phyloP scores from a whole-genome alignment of 2,113 vertebrate genomes.

The Antechinus stuartii region DNA sequence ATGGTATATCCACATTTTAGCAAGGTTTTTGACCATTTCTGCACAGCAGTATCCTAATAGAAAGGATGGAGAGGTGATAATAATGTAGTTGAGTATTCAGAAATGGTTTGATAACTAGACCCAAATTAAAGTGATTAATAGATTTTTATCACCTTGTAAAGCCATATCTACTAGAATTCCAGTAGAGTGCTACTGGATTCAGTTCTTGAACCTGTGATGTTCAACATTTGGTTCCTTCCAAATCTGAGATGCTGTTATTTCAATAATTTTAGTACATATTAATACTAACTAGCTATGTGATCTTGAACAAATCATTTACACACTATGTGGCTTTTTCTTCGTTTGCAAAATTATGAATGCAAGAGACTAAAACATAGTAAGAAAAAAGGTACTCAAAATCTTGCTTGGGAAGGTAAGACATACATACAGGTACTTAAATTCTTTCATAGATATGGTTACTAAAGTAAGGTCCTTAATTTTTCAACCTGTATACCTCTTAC shows the following conservation, averaged over 20 bases:
- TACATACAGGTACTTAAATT: background rate
- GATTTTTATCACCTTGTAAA: background rate
- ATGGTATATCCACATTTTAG: background rate
- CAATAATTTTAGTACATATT: background rate
- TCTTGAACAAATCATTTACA: background rate
- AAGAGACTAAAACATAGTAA: background rate
- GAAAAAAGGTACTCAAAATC: background rate
- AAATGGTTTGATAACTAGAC: background rate
- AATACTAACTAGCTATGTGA: background rate
- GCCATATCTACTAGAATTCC: background rate
- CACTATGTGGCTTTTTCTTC: background rate
- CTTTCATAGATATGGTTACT: background rate
- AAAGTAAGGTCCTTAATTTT: background rate
- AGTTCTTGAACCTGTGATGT: background rate
- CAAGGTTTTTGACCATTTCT: background rate
- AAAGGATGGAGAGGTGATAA: background rate
- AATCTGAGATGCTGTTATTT: background rate
- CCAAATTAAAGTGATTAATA: background rate
- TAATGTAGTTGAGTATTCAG: background rate
- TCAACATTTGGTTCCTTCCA: background rate
- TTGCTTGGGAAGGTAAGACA: background rate
- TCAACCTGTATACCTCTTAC: background rate
- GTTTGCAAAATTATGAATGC: background rate
- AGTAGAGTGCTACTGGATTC: background rate
- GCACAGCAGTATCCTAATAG: background rate